Base-by-base conservation (phyloP, 2,888 invertebrate genomes). In the Euzetes globulus region DNA sequence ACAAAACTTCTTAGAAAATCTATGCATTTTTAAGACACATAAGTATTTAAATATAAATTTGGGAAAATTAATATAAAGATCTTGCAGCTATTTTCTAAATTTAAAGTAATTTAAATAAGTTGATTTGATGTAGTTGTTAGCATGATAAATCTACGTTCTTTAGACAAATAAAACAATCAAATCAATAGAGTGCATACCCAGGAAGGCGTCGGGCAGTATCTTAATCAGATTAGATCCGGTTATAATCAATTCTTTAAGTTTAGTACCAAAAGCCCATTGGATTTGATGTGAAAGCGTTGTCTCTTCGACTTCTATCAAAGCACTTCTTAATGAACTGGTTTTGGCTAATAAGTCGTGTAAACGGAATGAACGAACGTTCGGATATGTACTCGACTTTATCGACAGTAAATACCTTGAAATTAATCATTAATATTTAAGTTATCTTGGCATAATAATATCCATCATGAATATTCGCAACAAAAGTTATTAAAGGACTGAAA, bases 211-310 rank as follows among this genome's bases (percentile, higher is more conserved):
- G 25, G 89, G 86, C n/a, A 88, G 87, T 79, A 94, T 89, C 77
- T 85, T 86, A 80, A 87, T 88, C 78, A 94, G 86, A 80, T 88
- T 88, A 74, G 84, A 83, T 29, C 94, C 94, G 76, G 89, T 90
- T 77, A 94, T 88, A 81, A 91, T 91, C 63, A 94, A 83, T 79
- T 90, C 88, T 75, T 89, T 87, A 63, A 94, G 86, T 82, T 92
- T 92, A 58, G 89, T 88, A 70, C 90, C 89, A 78, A 91, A 90
- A 47, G 89, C 86, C 79, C 91, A 88, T 77, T 88, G 87, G 75
- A 94, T 85, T 81, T 92, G 92, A 77, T 89, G 87, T 33, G 89
- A 88, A 79, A 94, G 86, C 52, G 86, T 84, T 25, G 88, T 85
- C 80, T 92, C 92, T 76, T 88, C 87, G 80, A 92, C 88, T 80